Evolutionary conservation across 2,888 invertebrate genomes (phyloP).

Genomic region (Xestia rhomboidea): DNA sequence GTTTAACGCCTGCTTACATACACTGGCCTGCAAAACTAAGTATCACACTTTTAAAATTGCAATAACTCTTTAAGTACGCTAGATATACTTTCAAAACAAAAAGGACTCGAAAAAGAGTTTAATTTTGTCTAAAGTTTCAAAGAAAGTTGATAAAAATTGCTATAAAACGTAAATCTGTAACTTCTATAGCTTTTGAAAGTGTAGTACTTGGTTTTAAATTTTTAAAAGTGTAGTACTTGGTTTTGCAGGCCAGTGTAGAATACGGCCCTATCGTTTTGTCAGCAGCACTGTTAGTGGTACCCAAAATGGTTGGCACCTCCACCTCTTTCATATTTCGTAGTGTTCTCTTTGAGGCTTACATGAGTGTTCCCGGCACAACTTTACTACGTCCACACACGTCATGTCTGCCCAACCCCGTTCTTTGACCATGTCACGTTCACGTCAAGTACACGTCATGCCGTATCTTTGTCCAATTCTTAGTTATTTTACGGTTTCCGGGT

Average conservation of each 20-base stretch:
- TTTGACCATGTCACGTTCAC: conserved; percentile 24
- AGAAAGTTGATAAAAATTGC: too few relatives aligned
- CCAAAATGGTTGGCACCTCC: not conserved
- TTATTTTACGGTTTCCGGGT: not conserved
- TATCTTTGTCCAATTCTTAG: not conserved
- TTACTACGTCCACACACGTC: not conserved
- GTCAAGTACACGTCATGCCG: not conserved
- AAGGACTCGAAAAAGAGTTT: too few relatives aligned
- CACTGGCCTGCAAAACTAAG: too few relatives aligned
- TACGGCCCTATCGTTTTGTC: not conserved
- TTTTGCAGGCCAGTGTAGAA: too few relatives aligned
- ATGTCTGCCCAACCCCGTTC: not conserved
- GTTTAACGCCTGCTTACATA: not conserved
- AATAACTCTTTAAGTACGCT: too few relatives aligned
- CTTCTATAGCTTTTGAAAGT: too few relatives aligned
- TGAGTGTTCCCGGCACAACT: conserved; percentile 5
- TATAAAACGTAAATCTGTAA: too few relatives aligned
- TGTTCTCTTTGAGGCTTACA: conserved; percentile 24
- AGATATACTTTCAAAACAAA: too few relatives aligned
- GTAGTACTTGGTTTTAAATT: too few relatives aligned
- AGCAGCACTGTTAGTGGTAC: not conserved
- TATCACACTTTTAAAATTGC: too few relatives aligned
- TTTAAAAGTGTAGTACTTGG: too few relatives aligned
- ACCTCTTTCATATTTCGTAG: conserved; percentile 4
- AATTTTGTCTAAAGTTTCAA: too few relatives aligned